phyloP scores from a whole-genome alignment of 2,113 vertebrate species.

The Drymodes brunneopygia region DNA sequence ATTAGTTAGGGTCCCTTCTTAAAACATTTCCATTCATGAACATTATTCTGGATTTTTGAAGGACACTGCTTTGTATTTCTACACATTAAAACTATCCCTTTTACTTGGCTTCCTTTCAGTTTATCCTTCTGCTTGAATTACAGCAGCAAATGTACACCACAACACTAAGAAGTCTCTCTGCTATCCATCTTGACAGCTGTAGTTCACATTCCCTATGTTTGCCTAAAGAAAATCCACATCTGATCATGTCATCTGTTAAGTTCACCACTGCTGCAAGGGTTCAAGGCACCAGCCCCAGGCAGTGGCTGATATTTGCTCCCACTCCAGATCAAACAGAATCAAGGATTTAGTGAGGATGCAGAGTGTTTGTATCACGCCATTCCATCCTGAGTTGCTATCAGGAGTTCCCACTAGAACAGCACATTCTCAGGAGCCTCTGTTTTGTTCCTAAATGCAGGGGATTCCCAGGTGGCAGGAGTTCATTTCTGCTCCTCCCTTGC shows the following conservation, averaged over 20 bases:
- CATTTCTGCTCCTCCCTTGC: not conserved
- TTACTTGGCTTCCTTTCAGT: not conserved
- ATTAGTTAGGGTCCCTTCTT: not conserved
- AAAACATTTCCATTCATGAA: not conserved
- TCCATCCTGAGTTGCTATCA: not conserved
- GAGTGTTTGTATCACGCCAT: not conserved
- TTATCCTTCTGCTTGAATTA: not conserved
- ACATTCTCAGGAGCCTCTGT: not conserved
- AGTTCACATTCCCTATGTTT: not conserved
- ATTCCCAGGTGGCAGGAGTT: not conserved
- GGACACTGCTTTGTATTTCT: not conserved
- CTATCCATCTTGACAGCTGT: constrained; percentile 34
- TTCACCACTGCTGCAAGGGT: not conserved
- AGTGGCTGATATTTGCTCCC: not conserved
- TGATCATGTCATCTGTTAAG: constrained; percentile 18
- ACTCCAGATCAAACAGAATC: not conserved
- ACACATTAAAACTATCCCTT: not conserved
- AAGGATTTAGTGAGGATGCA: not conserved
- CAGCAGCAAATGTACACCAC: not conserved
- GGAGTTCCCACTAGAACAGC: not conserved
- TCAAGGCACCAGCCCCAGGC: not conserved
- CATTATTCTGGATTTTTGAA: not conserved
- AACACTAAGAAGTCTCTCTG: not conserved
- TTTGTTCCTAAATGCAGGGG: not conserved
- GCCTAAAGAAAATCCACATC: constrained; percentile 5